Conservation (phyloP, 2,113 vertebrate genomes). For the Podiceps cristatus region DNA sequence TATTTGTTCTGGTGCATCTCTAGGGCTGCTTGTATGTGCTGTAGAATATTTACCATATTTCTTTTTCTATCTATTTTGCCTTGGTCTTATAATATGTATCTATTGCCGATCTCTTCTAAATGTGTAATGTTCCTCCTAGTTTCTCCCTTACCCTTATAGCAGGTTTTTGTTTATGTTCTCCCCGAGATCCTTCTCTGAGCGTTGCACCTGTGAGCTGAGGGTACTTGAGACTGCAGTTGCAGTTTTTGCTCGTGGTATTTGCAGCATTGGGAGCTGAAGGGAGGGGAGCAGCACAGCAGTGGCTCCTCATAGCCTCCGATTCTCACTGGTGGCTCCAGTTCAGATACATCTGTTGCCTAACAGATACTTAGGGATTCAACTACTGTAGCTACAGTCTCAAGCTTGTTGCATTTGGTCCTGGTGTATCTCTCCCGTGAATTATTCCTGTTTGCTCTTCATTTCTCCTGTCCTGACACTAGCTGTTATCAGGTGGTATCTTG, state of each 20-base stretch:
- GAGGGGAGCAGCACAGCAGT: not conserved
- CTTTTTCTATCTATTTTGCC: not conserved
- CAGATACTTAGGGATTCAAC: not conserved
- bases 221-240: not conserved
- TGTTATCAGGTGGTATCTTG: not conserved
- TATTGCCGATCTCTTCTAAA: not conserved
- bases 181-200: not conserved
- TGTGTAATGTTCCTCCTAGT: not conserved
- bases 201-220: not conserved
- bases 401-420: not conserved
- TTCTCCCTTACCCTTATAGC: not conserved
- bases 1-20: constrained; percentile 45
- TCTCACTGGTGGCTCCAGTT: not conserved
- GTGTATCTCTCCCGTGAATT: fast-evolving
- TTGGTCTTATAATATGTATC: not conserved
- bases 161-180: not conserved
- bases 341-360: not conserved
- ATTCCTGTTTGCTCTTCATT: not conserved
- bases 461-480: not conserved
- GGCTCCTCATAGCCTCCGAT: not conserved
- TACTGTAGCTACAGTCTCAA: not conserved
- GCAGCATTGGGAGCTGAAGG: not conserved
- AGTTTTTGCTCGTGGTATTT: not conserved
- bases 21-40: not conserved
- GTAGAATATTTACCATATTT: not conserved